Base-by-base conservation (phyloP, 2,113 vertebrate genomes). In the Ardeotis arabs region DNA sequence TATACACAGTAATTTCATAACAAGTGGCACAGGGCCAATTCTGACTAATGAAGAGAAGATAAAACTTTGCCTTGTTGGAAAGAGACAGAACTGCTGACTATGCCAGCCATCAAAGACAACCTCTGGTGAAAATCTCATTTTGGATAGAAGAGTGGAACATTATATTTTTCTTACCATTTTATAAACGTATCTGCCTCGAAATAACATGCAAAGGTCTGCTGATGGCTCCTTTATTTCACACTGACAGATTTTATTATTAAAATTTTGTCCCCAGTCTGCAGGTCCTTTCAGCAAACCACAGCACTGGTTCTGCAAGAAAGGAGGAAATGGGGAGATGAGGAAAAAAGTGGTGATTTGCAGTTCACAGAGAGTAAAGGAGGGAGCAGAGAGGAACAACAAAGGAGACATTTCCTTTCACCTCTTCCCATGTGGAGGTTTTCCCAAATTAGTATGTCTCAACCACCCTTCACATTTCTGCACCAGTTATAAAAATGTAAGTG, bases 201-300 rank as follows among this genome's bases (percentile, higher is more conserved):
- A 64, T 0, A 0, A 0, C 7, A 0, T 4, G 53, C 98, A 98
- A 39, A 60, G 11, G 10, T 14, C 10, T 73, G 49, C 1, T 41
- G 25, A 18, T 47, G 0, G 0, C 0, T 60, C 1, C 6, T 49
- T 2, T 49, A 0, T 0, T 7, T 81, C 2, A 92, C 98, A 98
- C 4, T 16, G 1, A 92, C 98, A 98, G 7, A 83, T 52, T 5
- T 59, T 7, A 12, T 4, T 8, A 24, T 2, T 1, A 83, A 93
- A 91, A 83, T 95, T 97, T 3, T 0, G 4, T 89, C 96, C 97
- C 98, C 98, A 98, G 31, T 98, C 98, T 25, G 2, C 0, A 89
- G 58, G 4, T 72, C 98, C 98, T 3, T 87, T 8, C 33, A 93
- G 0, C 80, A 98, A 82, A 79, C 98, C 98, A 12, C 98, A 98